phyloP scores from a whole-genome alignment of 2,797 vertebrate species.

The Gymnodraco acuticeps region DNA sequence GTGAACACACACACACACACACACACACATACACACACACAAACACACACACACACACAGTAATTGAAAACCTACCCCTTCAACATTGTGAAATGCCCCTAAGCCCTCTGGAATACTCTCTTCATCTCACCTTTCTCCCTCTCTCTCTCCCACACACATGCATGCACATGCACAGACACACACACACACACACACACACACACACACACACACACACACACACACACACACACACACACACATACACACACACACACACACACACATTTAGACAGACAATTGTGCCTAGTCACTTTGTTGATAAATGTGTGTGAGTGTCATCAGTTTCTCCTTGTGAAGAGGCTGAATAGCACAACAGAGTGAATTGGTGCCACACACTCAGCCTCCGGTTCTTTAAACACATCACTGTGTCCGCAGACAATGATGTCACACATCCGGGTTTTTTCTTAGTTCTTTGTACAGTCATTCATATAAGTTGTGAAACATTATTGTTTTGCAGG shows the following conservation, averaged over 20 bases:
- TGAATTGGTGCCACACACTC: conserved; percentile 45
- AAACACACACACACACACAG: conserved; percentile 48
- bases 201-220: conserved; percentile 3
- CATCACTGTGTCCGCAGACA: conserved; percentile 19
- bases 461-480: background rate
- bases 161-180: background rate
- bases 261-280: conserved; percentile 19
- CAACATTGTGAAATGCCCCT: conserved; percentile 66
- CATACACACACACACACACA: conserved; percentile 10
- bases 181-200: conserved; percentile 3
- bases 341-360: conserved; percentile 32
- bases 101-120: conserved; percentile 56
- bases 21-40: conserved; percentile 41
- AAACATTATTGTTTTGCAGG: background rate
- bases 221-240: background rate
- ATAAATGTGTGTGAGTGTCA: conserved; percentile 31
- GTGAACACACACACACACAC: conserved; percentile 39
- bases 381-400: conserved; percentile 26
- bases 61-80: conserved; percentile 68
- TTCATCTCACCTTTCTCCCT: conserved; percentile 33
- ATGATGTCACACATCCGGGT: conserved; percentile 15
- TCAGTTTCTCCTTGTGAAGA: conserved; percentile 45
- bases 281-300: conserved; percentile 16
- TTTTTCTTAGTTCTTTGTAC: background rate
- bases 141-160: background rate